Conservation (phyloP, 2,797 vertebrate genomes). For the Okamejei kenojei region DNA sequence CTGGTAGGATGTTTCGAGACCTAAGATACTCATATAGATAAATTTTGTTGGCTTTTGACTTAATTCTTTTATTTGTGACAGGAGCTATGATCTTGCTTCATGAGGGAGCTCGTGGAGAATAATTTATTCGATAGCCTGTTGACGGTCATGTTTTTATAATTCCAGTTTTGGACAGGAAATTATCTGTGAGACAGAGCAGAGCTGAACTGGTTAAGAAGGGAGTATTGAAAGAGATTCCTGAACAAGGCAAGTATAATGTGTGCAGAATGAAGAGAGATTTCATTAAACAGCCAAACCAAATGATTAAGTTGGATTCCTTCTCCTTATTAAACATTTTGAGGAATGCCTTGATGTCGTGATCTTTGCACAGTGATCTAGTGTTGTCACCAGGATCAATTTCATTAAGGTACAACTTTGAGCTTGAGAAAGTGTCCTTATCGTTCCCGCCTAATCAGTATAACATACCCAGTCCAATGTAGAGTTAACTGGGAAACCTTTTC, state of each 20-base stretch:
- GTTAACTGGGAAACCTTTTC: neutral
- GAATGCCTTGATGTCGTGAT: neutral
- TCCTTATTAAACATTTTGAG: neutral
- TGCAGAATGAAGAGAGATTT: conserved; percentile 31
- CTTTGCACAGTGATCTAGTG: neutral
- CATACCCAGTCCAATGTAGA: neutral
- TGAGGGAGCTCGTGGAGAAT: neutral
- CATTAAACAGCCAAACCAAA: neutral
- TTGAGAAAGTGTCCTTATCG: neutral
- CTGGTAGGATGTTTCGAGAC: neutral
- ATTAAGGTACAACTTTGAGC: neutral
- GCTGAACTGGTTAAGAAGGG: conserved; percentile 96
- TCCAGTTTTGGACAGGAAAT: conserved; percentile 94
- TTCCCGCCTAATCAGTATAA: neutral
- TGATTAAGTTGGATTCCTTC: neutral
- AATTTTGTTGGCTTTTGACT: neutral
- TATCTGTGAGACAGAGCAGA: conserved; percentile 90
- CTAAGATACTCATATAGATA: neutral
- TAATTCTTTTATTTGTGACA: neutral
- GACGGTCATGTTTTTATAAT: conserved; percentile 42
- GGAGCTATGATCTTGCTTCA: neutral
- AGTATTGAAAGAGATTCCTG: conserved; percentile 84
- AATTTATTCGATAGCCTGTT: conserved; percentile 19
- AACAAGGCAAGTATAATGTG: conserved; percentile 70
- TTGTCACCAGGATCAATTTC: neutral